Base-by-base conservation (phyloP, 2,888 invertebrate species). In the Asteroscopus sphinx region DNA sequence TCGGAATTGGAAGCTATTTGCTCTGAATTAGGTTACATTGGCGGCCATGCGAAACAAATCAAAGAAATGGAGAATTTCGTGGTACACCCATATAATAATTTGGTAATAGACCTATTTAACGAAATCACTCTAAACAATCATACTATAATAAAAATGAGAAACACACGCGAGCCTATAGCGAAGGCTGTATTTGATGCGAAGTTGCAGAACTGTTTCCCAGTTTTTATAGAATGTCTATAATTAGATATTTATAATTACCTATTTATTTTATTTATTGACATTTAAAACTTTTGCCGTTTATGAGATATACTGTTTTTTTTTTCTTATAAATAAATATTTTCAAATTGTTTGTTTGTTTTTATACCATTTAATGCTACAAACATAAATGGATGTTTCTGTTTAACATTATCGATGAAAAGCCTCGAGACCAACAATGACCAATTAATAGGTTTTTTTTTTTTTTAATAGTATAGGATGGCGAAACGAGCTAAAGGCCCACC, bases 1-100 rank as follows among this genome's bases (percentile, higher is more conserved):
- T 81, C 87, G 0, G 92, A 95, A 47, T 83, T 95, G 2, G 95
- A 95, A 73, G 87, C 92, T 11, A 95, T 97, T 62, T 97, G 97
- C 82, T 82, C 88, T 26, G 90, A 95, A 58, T 82, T 97, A 11
- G 96, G 96, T 7, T 97, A 95, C 74, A 82, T 89, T 61, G 93
- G 95, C 15, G 95, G 95, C 7, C 95, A 93, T 70, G 95, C 95
- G 0, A 90, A 88, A 61, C 88, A 92, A 79, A 80, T 94, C 16
- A 73, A 85, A 56, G 65, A 80, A 13, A 76, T 81, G 13, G 66
- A 81, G 12, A 77, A 77, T 28, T 67, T 75, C n/a, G 65, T 73
- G 33, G 73, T 78, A 12, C 73, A 86, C 54, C 83, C 83, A 6
- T 80, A 86, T 42, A 93, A 90, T 44, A 85, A 79, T 60, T 57